These are phyloP conservation scores for Xenotilapia leptura DNA, from an alignment of 2,113 vertebrate genomes.

Conservation along the genomic window DNA sequence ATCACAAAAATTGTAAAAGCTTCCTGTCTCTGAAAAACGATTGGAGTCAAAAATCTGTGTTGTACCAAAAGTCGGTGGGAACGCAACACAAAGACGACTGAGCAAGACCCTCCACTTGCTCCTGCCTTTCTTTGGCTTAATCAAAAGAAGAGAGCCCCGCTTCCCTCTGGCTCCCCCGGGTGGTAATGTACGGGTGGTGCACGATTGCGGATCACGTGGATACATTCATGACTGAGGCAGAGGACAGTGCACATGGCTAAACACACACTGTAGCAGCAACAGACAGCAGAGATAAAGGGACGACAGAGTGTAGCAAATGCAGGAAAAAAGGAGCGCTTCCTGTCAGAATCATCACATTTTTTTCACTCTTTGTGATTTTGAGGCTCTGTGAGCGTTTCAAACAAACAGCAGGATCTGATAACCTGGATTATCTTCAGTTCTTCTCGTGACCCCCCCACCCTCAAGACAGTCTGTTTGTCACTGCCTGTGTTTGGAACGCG, in stretches of 20 bases:
- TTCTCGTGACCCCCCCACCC: not conserved
- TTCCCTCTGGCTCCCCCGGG: constrained; percentile 31
- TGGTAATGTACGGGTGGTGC: constrained; percentile 2
- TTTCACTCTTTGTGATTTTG: not conserved
- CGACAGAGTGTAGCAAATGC: not conserved
- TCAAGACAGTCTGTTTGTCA: not conserved
- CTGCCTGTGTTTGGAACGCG: not conserved
- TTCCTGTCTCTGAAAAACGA: not conserved
- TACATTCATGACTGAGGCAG: constrained; percentile 3
- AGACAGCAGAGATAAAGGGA: constrained; percentile 16
- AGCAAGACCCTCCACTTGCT: not conserved
- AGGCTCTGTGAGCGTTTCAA: not conserved
- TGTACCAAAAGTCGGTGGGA: not conserved
- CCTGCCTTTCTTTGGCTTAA: not conserved
- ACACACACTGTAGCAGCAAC: constrained; percentile 33
- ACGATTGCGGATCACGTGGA: not conserved
- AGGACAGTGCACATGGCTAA: not conserved
- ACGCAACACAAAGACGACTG: not conserved
- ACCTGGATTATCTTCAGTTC: constrained; percentile 38
- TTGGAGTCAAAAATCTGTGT: constrained; percentile 21
- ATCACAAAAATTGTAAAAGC: constrained; percentile 34
- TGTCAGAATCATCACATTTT: not conserved
- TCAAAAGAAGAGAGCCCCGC: not conserved
- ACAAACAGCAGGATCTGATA: not conserved
- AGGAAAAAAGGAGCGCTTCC: not conserved